Percentiles rank a stretch among this genome's conserved stretches.
These are phyloP conservation scores for Chironomus tepperi DNA, from an alignment of 1,140 invertebrate species.

Conservation along the genomic window DNA sequence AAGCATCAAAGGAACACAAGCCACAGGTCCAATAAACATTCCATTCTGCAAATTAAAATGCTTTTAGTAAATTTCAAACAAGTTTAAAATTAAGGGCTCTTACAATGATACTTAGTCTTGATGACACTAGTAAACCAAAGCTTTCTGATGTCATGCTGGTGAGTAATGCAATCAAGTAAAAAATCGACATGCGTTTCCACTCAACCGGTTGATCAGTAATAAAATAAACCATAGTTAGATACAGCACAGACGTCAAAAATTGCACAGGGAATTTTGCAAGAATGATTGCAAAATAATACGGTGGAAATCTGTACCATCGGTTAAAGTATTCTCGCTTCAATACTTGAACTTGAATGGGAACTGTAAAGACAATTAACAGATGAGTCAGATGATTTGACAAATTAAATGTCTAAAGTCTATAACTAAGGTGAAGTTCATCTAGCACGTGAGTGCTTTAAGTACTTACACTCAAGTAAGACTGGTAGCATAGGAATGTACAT, in stretches of 20 bases:
- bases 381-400: too few species aligned
- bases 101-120: constrained; percentile 61
- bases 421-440: not conserved
- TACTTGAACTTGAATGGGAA: constrained; percentile 78
- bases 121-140: constrained; percentile 61
- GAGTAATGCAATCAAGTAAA: constrained; percentile 55
- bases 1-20: constrained; percentile 66
- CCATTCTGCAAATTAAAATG: constrained; percentile 54
- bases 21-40: constrained; percentile 65
- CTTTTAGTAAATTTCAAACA: constrained; percentile 16
- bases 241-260: constrained; percentile 64
- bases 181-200: constrained; percentile 57
- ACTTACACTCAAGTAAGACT: constrained; percentile 65
- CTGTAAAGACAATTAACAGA: constrained; percentile 41
- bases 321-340: constrained; percentile 88
- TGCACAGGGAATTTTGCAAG: constrained; percentile 61
- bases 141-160: constrained; percentile 66
- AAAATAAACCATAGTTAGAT: constrained; percentile 72
- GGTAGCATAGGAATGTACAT: constrained; percentile 74
- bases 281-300: constrained; percentile 81
- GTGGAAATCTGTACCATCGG: constrained; percentile 83
- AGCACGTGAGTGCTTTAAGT: constrained; percentile 12
- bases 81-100: constrained; percentile 36
- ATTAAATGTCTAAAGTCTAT: not conserved
- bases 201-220: constrained; percentile 83